A percentile compares a stretch with the other conserved stretches of the same genome.
Evolutionary conservation across 2,113 vertebrate species (phyloP).

Genomic region (Charadrius vociferus): DNA sequence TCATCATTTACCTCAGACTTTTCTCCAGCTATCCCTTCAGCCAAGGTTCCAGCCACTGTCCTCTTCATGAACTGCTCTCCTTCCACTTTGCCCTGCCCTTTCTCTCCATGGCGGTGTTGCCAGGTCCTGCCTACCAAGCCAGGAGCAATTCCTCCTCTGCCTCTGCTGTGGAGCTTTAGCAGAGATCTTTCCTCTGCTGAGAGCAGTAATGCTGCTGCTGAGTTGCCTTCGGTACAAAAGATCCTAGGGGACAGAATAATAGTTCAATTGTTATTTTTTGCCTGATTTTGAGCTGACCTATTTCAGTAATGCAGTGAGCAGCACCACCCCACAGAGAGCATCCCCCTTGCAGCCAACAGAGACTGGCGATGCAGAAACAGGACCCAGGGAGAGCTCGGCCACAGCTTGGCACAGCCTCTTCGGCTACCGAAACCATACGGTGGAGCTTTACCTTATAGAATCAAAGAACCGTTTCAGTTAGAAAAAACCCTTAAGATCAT

Average conservation of each 20-base stretch:
- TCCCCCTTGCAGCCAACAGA: not conserved
- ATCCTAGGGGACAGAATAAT: not conserved
- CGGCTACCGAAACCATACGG: fast-evolving
- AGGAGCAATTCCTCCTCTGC: not conserved
- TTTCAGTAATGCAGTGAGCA: not conserved
- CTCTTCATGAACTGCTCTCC: not conserved
- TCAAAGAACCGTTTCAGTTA: not conserved
- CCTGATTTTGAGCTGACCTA: not conserved
- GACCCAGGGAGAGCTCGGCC: not conserved
- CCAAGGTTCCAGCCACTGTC: not conserved
- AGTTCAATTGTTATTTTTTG: not conserved
- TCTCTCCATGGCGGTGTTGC: not conserved
- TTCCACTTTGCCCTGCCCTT: not conserved
- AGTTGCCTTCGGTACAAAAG: not conserved
- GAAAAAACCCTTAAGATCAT: not conserved
- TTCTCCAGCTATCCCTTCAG: not conserved
- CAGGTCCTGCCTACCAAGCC: not conserved
- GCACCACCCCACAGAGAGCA: not conserved
- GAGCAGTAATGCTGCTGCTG: not conserved
- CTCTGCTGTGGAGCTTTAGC: not conserved
- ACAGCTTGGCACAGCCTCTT: not conserved
- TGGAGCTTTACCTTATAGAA: not conserved
- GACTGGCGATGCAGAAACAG: not conserved
- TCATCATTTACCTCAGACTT: not conserved
- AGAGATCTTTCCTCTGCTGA: not conserved